These are phyloP conservation scores for Rhinolophus ferrumequinum DNA, from an alignment of 2,113 vertebrate genomes.

Conservation along the genomic window DNA sequence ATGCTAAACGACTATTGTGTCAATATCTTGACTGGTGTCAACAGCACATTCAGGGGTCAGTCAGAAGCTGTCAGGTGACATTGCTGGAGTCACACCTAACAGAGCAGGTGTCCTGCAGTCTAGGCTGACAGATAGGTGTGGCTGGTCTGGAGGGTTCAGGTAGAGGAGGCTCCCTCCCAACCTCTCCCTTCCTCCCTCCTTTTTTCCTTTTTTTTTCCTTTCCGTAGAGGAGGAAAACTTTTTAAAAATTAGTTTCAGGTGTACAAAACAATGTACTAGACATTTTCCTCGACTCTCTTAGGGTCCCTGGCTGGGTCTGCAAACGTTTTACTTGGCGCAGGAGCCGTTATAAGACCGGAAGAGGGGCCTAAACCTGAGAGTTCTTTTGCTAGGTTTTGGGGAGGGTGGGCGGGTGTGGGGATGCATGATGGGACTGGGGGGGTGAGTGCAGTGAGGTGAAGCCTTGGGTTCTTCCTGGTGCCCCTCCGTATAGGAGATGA, in stretches of 20 bases:
- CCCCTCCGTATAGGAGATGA: no score
- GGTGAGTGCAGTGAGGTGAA: no score
- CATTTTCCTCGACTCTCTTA: not conserved
- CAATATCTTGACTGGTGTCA: not conserved
- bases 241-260: no score
- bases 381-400: not conserved
- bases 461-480: no score
- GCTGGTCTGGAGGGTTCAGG: not conserved
- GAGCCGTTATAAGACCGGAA: not conserved
- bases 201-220: fast-evolving
- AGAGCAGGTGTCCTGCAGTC: not conserved
- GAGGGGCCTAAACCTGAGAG: not conserved
- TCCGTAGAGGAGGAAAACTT: not conserved
- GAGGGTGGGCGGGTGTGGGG: fast-evolving
- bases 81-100: fast-evolving
- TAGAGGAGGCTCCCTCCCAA: not conserved
- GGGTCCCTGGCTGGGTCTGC: not conserved
- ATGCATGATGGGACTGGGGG: not conserved
- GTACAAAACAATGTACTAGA: no score
- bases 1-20: not conserved
- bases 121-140: fast-evolving
- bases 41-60: not conserved
- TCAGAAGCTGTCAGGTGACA: not conserved
- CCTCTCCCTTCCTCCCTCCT: fast-evolving
- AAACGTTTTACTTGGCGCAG: not conserved